phyloP scores from a whole-genome alignment of 2,797 vertebrate species.

The Sebastolobus alascanus region DNA sequence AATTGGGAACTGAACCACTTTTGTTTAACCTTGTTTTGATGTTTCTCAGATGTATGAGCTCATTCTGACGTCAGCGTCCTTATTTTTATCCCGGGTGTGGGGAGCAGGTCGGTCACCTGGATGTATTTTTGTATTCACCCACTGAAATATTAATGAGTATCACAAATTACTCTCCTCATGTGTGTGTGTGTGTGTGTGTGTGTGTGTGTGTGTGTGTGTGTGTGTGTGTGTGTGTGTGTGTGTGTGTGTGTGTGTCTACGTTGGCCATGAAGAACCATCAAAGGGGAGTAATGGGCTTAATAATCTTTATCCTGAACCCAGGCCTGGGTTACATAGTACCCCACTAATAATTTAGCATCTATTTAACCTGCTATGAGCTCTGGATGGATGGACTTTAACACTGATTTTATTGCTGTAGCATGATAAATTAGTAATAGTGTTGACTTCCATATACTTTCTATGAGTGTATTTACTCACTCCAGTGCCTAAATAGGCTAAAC shows the following conservation, averaged over 20 bases:
- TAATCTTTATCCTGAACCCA: not conserved
- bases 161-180: constrained; percentile 11
- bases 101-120: constrained; percentile 26
- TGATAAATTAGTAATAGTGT: constrained; percentile 14
- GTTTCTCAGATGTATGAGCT: constrained; percentile 1
- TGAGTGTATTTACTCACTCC: constrained; percentile 10
- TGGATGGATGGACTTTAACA: not conserved
- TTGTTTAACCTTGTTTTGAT: not conserved
- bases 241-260: constrained; percentile 7
- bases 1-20: not conserved
- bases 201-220: too few relatives aligned
- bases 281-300: constrained; percentile 17
- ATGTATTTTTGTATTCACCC: constrained; percentile 55
- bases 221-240: too few relatives aligned
- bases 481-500: constrained; percentile 2
- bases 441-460: constrained; percentile 1
- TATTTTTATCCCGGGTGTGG: not conserved
- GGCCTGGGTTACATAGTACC: not conserved
- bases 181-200: not conserved
- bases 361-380: not conserved
- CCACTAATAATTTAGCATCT: not conserved
- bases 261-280: constrained; percentile 21
- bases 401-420: accelerated
- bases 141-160: constrained; percentile 66
- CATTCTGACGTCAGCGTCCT: constrained; percentile 12